These are phyloP conservation scores for Cuculus canorus DNA, from an alignment of 2,797 vertebrate genomes.

Conservation along the genomic window DNA sequence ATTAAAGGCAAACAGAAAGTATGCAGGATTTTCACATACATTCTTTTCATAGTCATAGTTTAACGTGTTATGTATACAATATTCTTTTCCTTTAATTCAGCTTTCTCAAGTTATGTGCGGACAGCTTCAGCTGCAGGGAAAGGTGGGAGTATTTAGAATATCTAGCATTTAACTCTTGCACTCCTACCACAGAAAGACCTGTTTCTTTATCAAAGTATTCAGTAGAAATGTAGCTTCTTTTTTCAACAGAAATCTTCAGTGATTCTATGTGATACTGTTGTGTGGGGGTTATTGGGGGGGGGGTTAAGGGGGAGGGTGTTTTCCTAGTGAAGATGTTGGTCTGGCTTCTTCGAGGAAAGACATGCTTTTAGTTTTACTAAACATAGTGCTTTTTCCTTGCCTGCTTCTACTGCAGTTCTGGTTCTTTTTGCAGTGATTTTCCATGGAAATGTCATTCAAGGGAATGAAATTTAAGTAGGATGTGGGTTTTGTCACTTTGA, in stretches of 20 bases:
- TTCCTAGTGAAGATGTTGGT: not conserved
- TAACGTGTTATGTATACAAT: slow-evolving; percentile 48
- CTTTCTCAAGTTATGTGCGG: slow-evolving; percentile 53
- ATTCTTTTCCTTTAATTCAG: slow-evolving; percentile 52
- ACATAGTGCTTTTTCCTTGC: not conserved
- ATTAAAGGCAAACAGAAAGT: slow-evolving; percentile 80
- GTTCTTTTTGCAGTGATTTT: slow-evolving; percentile 31
- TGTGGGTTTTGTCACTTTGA: slow-evolving; percentile 51
- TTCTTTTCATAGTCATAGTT: slow-evolving; percentile 73
- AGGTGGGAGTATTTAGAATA: slow-evolving; percentile 23
- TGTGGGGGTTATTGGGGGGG: fast-evolving
- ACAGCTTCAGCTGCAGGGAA: slow-evolving; percentile 57
- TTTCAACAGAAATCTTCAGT: not conserved
- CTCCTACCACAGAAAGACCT: not conserved
- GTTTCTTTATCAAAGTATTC: not conserved
- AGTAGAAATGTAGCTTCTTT: not conserved
- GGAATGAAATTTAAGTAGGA: slow-evolving; percentile 33
- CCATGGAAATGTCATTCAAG: slow-evolving; percentile 34
- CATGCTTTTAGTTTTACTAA: slow-evolving; percentile 2
- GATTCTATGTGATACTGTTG: not conserved
- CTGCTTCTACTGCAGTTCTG: slow-evolving; percentile 17
- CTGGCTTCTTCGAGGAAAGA: not conserved
- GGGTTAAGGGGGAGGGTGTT: fast-evolving
- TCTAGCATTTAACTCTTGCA: slow-evolving; percentile 54
- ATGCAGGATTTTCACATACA: slow-evolving; percentile 65